Base-by-base conservation (phyloP, 2,797 vertebrate genomes). In the Brachyalestes nurse region DNA sequence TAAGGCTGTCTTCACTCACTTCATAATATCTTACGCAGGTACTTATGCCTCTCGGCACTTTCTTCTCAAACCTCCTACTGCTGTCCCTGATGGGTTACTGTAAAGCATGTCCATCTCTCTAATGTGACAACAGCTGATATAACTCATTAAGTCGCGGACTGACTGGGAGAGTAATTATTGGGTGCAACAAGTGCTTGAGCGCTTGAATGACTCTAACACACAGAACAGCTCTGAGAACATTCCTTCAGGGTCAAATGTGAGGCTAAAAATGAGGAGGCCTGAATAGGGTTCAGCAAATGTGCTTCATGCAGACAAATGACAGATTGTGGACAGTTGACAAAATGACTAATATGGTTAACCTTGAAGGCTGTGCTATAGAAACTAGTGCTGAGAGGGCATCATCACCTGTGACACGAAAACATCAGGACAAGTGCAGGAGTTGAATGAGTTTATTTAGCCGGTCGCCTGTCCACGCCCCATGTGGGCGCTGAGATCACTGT, bases 211-310 rank as follows among this genome's bases (percentile, higher is more conserved):
- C 49, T 73, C 40, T 57, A 47, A 76, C 58, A 70, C 66, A 65
- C 45, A 70, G 70, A 77, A 55, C 75, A 76, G 69, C 73, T 67
- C 75, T n/a, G 28, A 80, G 78, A 85, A 82, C 82, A 87, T 85
- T 87, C 84, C 82, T 82, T 70, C 38, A 23, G 65, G 83, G 83
- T 83, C 86, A 84, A 78, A 85, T 80, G 80, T 82, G 76, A 85
- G 60, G 73, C 75, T 75, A 69, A 78, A 62, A 38, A 78, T 38
- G 75, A 64, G 55, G 66, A 75, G 62, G 45, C 62, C 58, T 62
- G 14, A 23, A 58, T 40, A 82, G 70, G 79, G 23, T 23, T 75
- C 28, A 47, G 65, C 25, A 83, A 78, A 77, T 53, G 80, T 72
- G 34, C 75, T 28, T 62, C 21, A 34, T 49, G 58, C 65, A 82